phyloP scores from a whole-genome alignment of 2,888 invertebrate genomes.

The Prosopocoilus inquinatus region DNA sequence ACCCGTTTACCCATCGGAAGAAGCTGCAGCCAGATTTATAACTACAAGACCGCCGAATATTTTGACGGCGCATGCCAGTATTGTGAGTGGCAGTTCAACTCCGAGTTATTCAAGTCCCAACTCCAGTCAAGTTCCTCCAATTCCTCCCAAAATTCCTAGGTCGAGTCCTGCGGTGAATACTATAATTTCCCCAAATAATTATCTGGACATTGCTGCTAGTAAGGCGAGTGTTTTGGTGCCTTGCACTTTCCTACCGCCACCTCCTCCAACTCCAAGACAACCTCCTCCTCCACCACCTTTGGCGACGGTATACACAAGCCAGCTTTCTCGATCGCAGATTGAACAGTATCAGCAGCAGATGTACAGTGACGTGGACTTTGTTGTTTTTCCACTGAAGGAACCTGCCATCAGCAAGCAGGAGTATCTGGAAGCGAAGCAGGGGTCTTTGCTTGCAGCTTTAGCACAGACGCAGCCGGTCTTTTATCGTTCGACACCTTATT shows the following conservation, averaged over 20 bases:
- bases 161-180: constrained; percentile 51
- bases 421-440: constrained; percentile 84
- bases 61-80: constrained; percentile 72
- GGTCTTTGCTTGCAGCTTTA: constrained; percentile 66
- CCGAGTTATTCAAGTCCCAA: constrained; percentile 57
- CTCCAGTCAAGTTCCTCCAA: constrained; percentile 40
- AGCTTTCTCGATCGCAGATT: constrained; percentile 72
- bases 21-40: constrained; percentile 73
- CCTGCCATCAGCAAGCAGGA: constrained; percentile 88
- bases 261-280: constrained; percentile 65
- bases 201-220: constrained; percentile 61
- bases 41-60: constrained; percentile 75
- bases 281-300: constrained; percentile 65
- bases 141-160: constrained; percentile 48
- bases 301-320: constrained; percentile 70
- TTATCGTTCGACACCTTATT: constrained; percentile 80
- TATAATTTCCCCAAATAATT: constrained; percentile 61
- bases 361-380: constrained; percentile 88
- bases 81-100: constrained; percentile 63
- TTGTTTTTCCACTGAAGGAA: constrained; percentile 87
- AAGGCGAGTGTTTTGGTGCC: constrained; percentile 53
- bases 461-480: constrained; percentile 70
- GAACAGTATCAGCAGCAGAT: constrained; percentile 87
- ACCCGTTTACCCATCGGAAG: constrained; percentile 63
- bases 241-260: constrained; percentile 55